Percentiles rank a stretch among this genome's conserved stretches.
phyloP scores from a whole-genome alignment of 2,113 vertebrate genomes.

The Eclectus roratus region DNA sequence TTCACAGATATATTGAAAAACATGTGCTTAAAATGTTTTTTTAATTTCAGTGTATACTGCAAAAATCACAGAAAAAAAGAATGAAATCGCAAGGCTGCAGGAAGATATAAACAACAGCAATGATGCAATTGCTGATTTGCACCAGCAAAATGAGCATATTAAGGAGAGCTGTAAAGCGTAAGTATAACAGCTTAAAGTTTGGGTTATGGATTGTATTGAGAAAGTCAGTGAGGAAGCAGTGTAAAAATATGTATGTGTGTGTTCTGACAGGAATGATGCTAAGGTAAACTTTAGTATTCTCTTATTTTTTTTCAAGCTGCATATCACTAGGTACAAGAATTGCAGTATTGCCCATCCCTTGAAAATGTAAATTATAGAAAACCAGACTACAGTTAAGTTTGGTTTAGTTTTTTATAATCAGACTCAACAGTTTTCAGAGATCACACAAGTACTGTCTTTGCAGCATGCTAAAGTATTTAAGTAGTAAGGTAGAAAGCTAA shows the following conservation, averaged over 20 bases:
- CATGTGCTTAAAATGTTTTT: background rate
- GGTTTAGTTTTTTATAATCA: background rate
- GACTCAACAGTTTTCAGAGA: background rate
- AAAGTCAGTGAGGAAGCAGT: background rate
- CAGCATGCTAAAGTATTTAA: background rate
- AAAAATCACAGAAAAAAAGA: constrained; percentile 60
- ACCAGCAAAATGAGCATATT: constrained; percentile 57
- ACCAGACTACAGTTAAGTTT: background rate
- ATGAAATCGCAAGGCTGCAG: constrained; percentile 48
- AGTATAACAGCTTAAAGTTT: constrained; percentile 55
- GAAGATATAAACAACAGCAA: constrained; percentile 69
- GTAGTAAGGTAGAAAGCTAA: background rate
- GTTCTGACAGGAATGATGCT: background rate
- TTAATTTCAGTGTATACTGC: constrained; percentile 61
- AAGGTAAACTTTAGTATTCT: background rate
- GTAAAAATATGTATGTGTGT: background rate
- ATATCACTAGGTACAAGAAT: background rate
- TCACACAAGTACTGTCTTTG: background rate
- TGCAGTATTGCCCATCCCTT: background rate
- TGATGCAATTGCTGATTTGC: constrained; percentile 66
- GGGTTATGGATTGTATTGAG: background rate
- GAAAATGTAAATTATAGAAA: background rate
- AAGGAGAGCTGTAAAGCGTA: constrained; percentile 65
- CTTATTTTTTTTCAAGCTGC: background rate
- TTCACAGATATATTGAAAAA: background rate